Percentiles rank a stretch among this genome's conserved stretches.
phyloP scores from a whole-genome alignment of 2,797 vertebrate species.

The Amphiprion clarkii region DNA sequence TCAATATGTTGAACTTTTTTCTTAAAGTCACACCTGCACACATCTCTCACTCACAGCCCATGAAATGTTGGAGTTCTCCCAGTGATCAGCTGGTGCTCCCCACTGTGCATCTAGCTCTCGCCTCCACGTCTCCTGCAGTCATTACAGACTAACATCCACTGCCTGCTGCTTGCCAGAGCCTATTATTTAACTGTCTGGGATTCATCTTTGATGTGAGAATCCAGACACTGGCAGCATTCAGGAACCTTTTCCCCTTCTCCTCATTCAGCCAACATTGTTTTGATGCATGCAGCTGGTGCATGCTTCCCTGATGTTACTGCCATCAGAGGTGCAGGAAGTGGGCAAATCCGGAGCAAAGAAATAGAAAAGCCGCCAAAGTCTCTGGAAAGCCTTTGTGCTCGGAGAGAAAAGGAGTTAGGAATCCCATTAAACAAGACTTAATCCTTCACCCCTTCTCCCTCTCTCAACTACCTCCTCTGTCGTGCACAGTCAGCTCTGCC shows the following conservation, averaged over 20 bases:
- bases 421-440: constrained; percentile 76
- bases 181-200: constrained; percentile 71
- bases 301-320: constrained; percentile 23
- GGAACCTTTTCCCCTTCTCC: constrained; percentile 22
- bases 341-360: constrained; percentile 37
- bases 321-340: constrained; percentile 48
- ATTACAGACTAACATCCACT: constrained; percentile 69
- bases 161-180: constrained; percentile 58
- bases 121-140: constrained; percentile 65
- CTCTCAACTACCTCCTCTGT: constrained; percentile 30
- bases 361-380: constrained; percentile 48
- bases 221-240: constrained; percentile 49
- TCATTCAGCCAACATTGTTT: constrained; percentile 45
- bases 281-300: constrained; percentile 37
- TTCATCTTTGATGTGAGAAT: constrained; percentile 60
- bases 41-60: constrained; percentile 12
- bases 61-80: constrained; percentile 47
- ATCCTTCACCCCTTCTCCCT: constrained; percentile 59
- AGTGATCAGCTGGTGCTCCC: constrained; percentile 58
- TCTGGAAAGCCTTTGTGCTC: constrained; percentile 65
- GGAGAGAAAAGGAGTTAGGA: constrained; percentile 64
- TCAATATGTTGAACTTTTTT: not conserved
- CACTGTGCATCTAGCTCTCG: constrained; percentile 45
- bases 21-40: constrained; percentile 9
- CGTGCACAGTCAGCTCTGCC: constrained; percentile 57